Evolutionary conservation across 2,888 invertebrate genomes (phyloP).

Genomic region (Eumacrocentrus americanus): DNA sequence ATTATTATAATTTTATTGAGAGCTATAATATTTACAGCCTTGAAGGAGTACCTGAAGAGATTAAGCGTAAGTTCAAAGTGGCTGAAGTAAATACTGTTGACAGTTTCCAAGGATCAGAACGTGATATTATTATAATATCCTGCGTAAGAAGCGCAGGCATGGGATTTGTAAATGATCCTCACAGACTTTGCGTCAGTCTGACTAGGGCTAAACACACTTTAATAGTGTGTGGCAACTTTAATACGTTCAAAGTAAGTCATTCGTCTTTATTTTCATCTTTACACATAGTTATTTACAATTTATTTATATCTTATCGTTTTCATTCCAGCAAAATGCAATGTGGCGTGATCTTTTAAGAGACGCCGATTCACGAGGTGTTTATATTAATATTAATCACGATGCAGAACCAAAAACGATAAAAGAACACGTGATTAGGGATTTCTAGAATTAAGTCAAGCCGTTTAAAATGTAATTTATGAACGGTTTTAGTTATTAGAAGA

Average conservation of each 20-base stretch:
- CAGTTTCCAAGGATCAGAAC: slow-evolving; percentile 87
- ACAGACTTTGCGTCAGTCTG: slow-evolving; percentile 83
- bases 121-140: slow-evolving; percentile 83
- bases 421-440: background rate
- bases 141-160: slow-evolving; percentile 78
- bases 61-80: slow-evolving; percentile 32
- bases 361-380: slow-evolving; percentile 41
- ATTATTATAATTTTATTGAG: too few species aligned
- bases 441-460: too few species aligned
- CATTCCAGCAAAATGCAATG: slow-evolving; percentile 46
- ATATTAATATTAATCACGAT: slow-evolving; percentile 33
- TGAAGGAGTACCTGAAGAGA: background rate
- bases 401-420: background rate
- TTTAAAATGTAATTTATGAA: too few species aligned
- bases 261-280: too few species aligned
- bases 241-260: slow-evolving; percentile 66
- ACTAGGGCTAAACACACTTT: slow-evolving; percentile 80
- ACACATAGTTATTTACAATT: too few species aligned
- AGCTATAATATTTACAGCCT: background rate
- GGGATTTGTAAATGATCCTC: slow-evolving; percentile 77
- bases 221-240: slow-evolving; percentile 74
- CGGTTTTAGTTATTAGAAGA: too few species aligned
- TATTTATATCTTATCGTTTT: background rate
- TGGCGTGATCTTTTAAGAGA: slow-evolving; percentile 49
- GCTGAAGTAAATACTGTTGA: slow-evolving; percentile 77